Base-by-base conservation (phyloP, 2,888 invertebrate species). In the Archaeoteleia sp. region DNA sequence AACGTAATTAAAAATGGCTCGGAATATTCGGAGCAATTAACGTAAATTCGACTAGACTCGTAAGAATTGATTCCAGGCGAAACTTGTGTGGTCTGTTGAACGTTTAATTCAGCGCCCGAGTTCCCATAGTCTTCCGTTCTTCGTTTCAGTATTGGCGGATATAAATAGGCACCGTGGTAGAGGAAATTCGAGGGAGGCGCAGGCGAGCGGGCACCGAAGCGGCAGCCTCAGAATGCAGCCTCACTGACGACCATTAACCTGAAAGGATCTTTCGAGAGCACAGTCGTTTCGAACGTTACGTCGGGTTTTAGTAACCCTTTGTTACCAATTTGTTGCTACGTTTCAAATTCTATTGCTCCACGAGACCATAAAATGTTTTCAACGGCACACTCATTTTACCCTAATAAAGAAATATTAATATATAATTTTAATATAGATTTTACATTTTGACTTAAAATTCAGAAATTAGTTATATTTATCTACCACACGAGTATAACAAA, bases 71-170 rank as follows among this genome's bases (percentile, higher is more conserved):
- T 70, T 67, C 57, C 53, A 62, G 63, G 39, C 55, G 12, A 46
- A 37, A 55, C 57, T 51, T 70, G 70, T 70, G 70, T 70, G 61
- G 69, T 63, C 70, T 61, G 51, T 48, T 46, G 27, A 42, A 51
- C 60, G 62, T 62, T 63, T 53, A 60, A 63, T 70, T 58, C 57
- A 57, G 46, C 58, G 45, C 57, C 23, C 55, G 57, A 43, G 65
- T 66, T 70, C 61, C 61, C 69, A 55, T 60, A 58, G 63, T 55
- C 60, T 48, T 42, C 27, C 51, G 48, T 40, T 9, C 8, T 39
- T 54, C 51, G 54, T 63, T 68, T 65, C 34, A 57, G 57, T 42
- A 53, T 65, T 53, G 65, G 69, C 57, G 65, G 65, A 65, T 65
- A 65, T 69, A 68, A 67, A 67, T 67, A 62, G 67, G 62, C 43